Conservation (phyloP, 2,797 vertebrate species). For the Somateria mollissima region DNA sequence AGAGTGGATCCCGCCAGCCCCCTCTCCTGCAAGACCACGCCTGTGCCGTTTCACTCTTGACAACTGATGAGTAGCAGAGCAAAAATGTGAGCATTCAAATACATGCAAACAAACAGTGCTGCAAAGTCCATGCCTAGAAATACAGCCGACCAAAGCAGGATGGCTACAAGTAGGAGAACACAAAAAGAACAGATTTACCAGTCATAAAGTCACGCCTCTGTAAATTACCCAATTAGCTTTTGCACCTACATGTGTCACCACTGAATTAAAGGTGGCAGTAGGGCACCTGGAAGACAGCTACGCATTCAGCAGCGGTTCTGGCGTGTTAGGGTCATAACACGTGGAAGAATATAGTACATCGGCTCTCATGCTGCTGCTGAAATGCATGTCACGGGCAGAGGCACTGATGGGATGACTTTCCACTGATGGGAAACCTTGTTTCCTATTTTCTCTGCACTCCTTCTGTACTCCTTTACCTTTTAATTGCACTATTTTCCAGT, state of each 20-base stretch:
- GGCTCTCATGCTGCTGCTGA: background rate
- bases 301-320: accelerated
- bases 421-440: background rate
- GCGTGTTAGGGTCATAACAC: background rate
- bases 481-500: background rate
- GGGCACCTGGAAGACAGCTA: background rate
- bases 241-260: too few species aligned
- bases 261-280: background rate
- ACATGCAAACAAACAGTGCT: background rate
- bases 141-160: background rate
- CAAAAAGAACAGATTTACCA: background rate
- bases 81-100: background rate
- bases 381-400: accelerated
- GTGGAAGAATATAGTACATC: background rate
- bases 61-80: background rate
- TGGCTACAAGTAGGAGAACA: background rate
- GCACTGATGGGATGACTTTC: background rate
- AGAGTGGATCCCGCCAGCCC: background rate
- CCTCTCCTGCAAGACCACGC: background rate
- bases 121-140: background rate
- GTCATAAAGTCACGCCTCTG: background rate
- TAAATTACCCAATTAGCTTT: background rate
- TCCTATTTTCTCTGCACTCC: background rate
- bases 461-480: background rate
- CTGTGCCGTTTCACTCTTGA: background rate